Percentiles rank a stretch among this genome's conserved stretches.
Evolutionary conservation across 2,888 invertebrate species (phyloP).

Genomic region (Hartigia nigra): DNA sequence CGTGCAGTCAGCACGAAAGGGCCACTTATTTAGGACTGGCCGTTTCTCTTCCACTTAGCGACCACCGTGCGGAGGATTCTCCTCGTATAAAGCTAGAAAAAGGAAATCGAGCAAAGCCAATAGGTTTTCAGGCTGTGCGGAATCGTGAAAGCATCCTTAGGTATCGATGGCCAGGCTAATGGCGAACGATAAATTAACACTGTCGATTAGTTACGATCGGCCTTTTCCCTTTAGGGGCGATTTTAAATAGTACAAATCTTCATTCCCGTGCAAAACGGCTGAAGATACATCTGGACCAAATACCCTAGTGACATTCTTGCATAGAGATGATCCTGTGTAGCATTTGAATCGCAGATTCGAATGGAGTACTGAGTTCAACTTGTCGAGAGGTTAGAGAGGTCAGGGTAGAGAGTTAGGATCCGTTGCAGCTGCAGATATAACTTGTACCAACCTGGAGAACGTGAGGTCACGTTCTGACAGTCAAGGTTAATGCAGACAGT

Average conservation of each 20-base stretch:
- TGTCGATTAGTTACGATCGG: background rate
- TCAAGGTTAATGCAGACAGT: background rate
- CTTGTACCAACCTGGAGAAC: background rate
- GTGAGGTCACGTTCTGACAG: background rate
- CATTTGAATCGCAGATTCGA: background rate
- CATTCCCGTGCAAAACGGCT: no score
- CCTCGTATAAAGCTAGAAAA: background rate
- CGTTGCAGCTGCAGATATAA: background rate
- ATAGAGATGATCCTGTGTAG: background rate
- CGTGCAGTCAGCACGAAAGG: background rate
- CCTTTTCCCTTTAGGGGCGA: background rate
- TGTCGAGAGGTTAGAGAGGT: background rate
- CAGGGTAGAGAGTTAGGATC: background rate
- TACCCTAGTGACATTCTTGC: background rate
- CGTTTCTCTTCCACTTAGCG: slow-evolving; percentile 1
- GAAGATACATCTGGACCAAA: background rate
- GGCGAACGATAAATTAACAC: background rate
- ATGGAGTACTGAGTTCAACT: background rate
- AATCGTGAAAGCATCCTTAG: background rate
- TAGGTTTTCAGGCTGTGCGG: background rate
- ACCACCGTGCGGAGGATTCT: background rate
- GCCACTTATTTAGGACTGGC: slow-evolving; percentile 1
- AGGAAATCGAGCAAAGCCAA: background rate
- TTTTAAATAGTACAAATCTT: no score
- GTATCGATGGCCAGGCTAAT: background rate